Percentiles rank a stretch among this genome's conserved stretches.
Conservation (phyloP, 2,888 invertebrate species). For the Drosophila picticornis region DNA sequence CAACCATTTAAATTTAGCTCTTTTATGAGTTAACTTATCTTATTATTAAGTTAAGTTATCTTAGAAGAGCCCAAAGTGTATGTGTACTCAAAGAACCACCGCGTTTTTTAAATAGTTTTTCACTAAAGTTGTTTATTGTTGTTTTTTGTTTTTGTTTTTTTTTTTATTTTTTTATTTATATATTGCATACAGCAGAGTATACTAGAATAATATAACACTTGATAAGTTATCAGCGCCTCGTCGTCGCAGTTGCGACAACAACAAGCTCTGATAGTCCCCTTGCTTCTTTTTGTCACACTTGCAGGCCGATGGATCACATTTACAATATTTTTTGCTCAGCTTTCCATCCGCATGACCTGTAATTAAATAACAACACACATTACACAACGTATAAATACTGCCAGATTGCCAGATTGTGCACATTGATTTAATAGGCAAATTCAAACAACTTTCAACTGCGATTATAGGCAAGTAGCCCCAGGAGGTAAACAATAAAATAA, state of each 20-base stretch:
- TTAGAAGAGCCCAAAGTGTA: background rate
- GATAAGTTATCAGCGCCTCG: slow-evolving; percentile 73
- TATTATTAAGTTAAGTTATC: slow-evolving; percentile 32
- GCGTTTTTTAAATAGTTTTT: slow-evolving; percentile 7
- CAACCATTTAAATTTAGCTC: slow-evolving; percentile 36
- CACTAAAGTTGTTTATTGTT: slow-evolving; percentile 16
- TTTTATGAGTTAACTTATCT: slow-evolving; percentile 26
- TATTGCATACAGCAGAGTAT: slow-evolving; percentile 15
- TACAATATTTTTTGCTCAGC: slow-evolving; percentile 63
- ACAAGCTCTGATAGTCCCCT: slow-evolving; percentile 44
- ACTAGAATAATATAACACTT: slow-evolving; percentile 73
- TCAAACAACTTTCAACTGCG: background rate
- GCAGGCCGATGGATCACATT: slow-evolving; percentile 76
- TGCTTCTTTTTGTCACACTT: slow-evolving; percentile 66
- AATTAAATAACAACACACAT: slow-evolving; percentile 25
- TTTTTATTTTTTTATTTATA: slow-evolving; percentile 33
- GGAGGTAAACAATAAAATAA: background rate
- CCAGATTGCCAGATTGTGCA: background rate
- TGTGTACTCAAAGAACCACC: slow-evolving; percentile 1
- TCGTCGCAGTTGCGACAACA: slow-evolving; percentile 61
- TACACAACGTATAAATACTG: background rate
- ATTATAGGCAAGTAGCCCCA: background rate
- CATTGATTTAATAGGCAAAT: background rate
- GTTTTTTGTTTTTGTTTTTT: slow-evolving; percentile 28
- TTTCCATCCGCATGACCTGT: slow-evolving; percentile 56